Evolutionary conservation across 2,113 vertebrate species (phyloP), one percentile per base, ranked within the genome.

Genomic region (Anoura caudifer): DNA sequence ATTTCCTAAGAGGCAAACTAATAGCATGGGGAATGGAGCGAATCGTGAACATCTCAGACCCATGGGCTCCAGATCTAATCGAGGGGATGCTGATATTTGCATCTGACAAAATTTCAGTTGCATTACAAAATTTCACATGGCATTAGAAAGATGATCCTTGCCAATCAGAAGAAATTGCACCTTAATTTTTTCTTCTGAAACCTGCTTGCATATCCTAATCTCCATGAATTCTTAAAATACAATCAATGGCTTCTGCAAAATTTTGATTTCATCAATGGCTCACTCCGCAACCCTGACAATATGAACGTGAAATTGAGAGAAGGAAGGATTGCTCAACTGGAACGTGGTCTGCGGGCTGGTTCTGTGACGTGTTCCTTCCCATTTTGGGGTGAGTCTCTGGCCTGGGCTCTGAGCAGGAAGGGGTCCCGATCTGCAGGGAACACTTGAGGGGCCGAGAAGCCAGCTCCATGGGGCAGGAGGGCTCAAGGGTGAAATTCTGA

Each of bases 21-120:
- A 43, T 15, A 3, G 24, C 70, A 14, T 3, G 6, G 1, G 70
- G 70, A 73, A 43, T 43, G 38, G 3, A 45, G 24, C 5, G 5
- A 43, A 22, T 4, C 24, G 13, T 43, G 24, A 24, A 6, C 41
- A 31, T 73, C 41, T 73, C 45, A 28, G 41, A 45, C 5, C 1
- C 0, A 16, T 15, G 14, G 14, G 14, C 24, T 73, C 6, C 13
- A 45, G 3, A 0, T 45, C 6, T 72, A 3, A 72, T 72, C 13
- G 9, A 31, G 14, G 7, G 3, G 3, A 28, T 15, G 13, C 38
- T 73, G 13, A 26, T 2, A 10, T 11, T 59, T 59, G 56, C 11
- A 59, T 3, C 11, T 26, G 9, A 4, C 56, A 59, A 59, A 59
- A 59, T 59, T 59, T 59, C 24, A 59, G 56, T 11, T 54, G 52